phyloP scores from a whole-genome alignment of 2,113 vertebrate species.

The Zonotrichia leucophrys region DNA sequence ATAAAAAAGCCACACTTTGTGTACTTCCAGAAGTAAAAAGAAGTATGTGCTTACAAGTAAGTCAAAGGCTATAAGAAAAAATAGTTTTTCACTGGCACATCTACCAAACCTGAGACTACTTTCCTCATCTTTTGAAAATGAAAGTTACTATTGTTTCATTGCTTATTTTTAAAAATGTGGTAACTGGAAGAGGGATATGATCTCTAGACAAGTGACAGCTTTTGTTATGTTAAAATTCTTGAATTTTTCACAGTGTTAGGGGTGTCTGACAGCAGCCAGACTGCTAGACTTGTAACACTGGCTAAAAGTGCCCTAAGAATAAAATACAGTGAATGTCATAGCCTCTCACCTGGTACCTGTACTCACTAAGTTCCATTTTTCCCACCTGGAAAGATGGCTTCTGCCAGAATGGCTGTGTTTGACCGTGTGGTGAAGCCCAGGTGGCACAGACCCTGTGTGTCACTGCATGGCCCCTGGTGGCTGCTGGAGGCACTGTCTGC shows the following conservation, averaged over 20 bases:
- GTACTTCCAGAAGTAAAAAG: neutral
- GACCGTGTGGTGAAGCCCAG: no score
- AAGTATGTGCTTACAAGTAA: neutral
- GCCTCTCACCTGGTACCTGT: neutral
- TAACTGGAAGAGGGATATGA: neutral
- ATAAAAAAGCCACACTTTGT: neutral
- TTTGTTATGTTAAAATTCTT: neutral
- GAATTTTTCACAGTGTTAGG: neutral
- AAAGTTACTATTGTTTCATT: neutral
- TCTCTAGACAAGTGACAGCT: neutral
- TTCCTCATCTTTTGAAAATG: neutral
- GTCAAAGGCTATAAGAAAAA: neutral
- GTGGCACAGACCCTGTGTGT: neutral
- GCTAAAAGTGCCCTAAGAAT: neutral
- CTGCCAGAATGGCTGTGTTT: neutral
- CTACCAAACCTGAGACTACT: neutral
- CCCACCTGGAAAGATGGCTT: neutral
- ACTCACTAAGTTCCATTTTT: neutral
- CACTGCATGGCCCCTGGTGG: fast-evolving
- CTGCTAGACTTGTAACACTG: neutral
- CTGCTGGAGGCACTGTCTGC: neutral
- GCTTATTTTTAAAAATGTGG: neutral
- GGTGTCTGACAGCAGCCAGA: neutral
- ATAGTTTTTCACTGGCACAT: neutral
- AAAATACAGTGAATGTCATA: neutral